A percentile compares a stretch with the other conserved stretches of the same genome.
These are phyloP conservation scores for Sorex araneus DNA, from an alignment of 2,113 vertebrate species.

Conservation along the genomic window DNA sequence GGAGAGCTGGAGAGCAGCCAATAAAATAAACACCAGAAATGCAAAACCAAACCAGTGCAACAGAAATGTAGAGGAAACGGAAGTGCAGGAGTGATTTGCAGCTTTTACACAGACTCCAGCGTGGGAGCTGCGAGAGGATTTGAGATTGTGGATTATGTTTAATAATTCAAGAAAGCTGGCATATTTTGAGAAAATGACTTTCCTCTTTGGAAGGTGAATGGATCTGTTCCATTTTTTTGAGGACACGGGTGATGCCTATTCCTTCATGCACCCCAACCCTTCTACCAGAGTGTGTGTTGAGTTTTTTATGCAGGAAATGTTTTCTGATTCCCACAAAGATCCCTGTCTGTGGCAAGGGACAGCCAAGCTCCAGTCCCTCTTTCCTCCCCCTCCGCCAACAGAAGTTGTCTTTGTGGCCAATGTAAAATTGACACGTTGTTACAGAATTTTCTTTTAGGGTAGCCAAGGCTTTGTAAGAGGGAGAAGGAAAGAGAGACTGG, in stretches of 20 bases:
- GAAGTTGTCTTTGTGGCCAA: constrained; percentile 91
- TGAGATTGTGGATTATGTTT: constrained; percentile 54
- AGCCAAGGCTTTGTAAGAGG: constrained; percentile 88
- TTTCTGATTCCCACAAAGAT: constrained; percentile 90
- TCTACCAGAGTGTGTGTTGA: constrained; percentile 80
- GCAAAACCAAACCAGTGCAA: neutral
- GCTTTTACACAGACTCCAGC: neutral
- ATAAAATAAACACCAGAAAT: neutral
- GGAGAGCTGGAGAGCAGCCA: too few relatives aligned
- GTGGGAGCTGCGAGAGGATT: constrained; percentile 37
- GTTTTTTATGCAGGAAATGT: constrained; percentile 92
- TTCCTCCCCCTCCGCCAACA: constrained; percentile 88
- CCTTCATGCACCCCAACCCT: constrained; percentile 57
- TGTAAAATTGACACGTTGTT: constrained; percentile 93
- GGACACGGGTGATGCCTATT: constrained; percentile 48
- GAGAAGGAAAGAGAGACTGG: constrained; percentile 76
- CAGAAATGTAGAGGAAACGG: constrained; percentile 64
- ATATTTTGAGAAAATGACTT: constrained; percentile 70
- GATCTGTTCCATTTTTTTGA: constrained; percentile 52
- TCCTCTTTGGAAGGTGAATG: constrained; percentile 65
- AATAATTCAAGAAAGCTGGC: constrained; percentile 58
- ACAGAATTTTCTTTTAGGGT: constrained; percentile 90
- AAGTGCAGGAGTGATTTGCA: constrained; percentile 66
- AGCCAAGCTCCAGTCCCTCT: constrained; percentile 87
- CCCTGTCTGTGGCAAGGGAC: constrained; percentile 89